phyloP scores from a whole-genome alignment of 64 coral and sea anemone species.

The Dendronephthya gigantea region DNA sequence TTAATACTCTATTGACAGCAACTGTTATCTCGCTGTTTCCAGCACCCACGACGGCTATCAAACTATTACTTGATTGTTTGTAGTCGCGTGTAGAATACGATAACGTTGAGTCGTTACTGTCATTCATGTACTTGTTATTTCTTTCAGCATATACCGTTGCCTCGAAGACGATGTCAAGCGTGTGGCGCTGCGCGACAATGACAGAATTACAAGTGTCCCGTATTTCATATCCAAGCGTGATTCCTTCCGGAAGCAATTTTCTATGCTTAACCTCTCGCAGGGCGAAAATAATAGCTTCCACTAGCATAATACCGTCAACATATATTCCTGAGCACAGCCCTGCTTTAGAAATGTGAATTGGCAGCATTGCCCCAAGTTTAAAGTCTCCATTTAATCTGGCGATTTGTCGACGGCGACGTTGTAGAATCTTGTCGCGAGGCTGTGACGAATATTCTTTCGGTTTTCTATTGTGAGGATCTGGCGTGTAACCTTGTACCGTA shows the following conservation, averaged over 20 bases:
- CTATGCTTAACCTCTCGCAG: constrained; percentile 29
- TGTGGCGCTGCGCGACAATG: constrained; percentile 10
- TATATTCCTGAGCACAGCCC: constrained; percentile 13
- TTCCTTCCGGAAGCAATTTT: constrained; percentile 25
- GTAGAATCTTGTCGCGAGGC: background rate
- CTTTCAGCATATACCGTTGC: background rate
- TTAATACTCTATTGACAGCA: constrained; percentile 47
- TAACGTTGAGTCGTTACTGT: background rate
- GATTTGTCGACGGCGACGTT: background rate
- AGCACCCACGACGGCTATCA: constrained; percentile 47
- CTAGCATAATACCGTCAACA: constrained; percentile 38
- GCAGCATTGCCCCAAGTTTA: background rate
- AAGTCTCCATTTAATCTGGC: background rate
- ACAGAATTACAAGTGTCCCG: constrained; percentile 42
- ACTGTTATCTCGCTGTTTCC: constrained; percentile 45
- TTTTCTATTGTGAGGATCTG: background rate
- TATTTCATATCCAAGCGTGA: constrained; percentile 49
- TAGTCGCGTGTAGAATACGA: background rate
- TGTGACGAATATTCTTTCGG: background rate
- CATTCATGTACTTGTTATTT: background rate
- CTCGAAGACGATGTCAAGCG: constrained; percentile 36
- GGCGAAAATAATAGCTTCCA: constrained; percentile 47
- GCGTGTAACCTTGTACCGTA: background rate
- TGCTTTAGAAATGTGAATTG: background rate
- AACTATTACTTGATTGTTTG: background rate